These are phyloP conservation scores for Acrossocheilus fasciatus DNA, from an alignment of 2,797 vertebrate species.

Conservation along the genomic window DNA sequence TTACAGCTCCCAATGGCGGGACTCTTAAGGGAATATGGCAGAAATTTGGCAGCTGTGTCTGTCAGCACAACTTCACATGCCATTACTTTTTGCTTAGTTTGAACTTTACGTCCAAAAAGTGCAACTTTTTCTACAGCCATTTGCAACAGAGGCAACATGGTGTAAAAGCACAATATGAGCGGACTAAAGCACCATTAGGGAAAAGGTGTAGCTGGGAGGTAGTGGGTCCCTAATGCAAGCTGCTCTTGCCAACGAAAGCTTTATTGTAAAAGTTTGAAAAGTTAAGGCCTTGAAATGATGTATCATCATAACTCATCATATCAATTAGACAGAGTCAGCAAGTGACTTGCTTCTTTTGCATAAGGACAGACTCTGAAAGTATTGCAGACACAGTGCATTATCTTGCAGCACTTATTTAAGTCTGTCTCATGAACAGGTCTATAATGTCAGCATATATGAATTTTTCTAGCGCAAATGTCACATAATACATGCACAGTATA, in stretches of 20 bases:
- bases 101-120: slow-evolving; percentile 79
- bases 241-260: slow-evolving; percentile 42
- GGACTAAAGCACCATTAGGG: slow-evolving; percentile 35
- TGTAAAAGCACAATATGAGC: slow-evolving; percentile 41
- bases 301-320: slow-evolving; percentile 51
- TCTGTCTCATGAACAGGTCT: slow-evolving; percentile 8
- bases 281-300: slow-evolving; percentile 41
- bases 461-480: not conserved
- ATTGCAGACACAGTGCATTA: slow-evolving; percentile 39
- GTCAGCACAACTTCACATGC: slow-evolving; percentile 86
- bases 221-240: slow-evolving; percentile 35
- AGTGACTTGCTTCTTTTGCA: slow-evolving; percentile 43
- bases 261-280: slow-evolving; percentile 46
- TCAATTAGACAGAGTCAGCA: slow-evolving; percentile 52
- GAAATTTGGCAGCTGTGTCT: slow-evolving; percentile 79
- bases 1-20: slow-evolving; percentile 71
- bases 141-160: slow-evolving; percentile 44
- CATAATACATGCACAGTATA: not conserved
- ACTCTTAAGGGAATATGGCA: slow-evolving; percentile 69
- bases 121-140: slow-evolving; percentile 67
- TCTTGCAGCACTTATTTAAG: slow-evolving; percentile 18
- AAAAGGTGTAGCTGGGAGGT: slow-evolving; percentile 29
- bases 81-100: slow-evolving; percentile 85
- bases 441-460: not conserved
- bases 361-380: slow-evolving; percentile 28